Conservation (phyloP, 2,797 vertebrate species). For the Melanogrammus aeglefinus region DNA sequence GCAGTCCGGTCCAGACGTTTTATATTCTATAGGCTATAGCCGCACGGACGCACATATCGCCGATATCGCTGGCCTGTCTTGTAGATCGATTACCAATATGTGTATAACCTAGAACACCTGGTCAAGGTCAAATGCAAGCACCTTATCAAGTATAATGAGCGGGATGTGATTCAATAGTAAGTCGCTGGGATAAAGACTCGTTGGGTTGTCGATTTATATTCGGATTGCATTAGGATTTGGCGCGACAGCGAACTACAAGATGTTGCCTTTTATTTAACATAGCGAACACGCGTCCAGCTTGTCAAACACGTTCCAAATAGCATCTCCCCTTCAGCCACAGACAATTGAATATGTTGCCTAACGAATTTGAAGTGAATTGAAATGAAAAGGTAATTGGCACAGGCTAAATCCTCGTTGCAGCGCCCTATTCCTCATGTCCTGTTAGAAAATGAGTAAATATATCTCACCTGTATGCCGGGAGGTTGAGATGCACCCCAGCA, state of each 20-base stretch:
- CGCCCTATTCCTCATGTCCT: background rate
- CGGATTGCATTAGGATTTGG: background rate
- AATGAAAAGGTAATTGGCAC: background rate
- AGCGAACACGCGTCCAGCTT: background rate
- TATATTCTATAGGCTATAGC: background rate
- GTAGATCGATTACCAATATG: background rate
- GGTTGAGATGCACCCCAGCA: background rate
- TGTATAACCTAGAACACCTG: conserved; percentile 45
- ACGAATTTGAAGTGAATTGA: background rate
- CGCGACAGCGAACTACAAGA: background rate
- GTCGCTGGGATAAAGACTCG: background rate
- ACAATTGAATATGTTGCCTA: background rate
- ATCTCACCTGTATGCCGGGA: background rate
- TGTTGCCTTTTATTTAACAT: background rate
- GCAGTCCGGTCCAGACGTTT: background rate
- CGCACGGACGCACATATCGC: conserved; percentile 4
- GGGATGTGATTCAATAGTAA: background rate
- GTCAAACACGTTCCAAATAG: background rate
- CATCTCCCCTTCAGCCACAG: background rate
- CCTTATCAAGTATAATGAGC: background rate
- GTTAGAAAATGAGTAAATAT: background rate
- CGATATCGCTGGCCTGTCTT: background rate
- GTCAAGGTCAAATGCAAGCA: conserved; percentile 64
- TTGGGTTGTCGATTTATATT: background rate
- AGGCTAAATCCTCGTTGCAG: background rate